phyloP scores from a whole-genome alignment of 2,797 vertebrate species.

The Hafferia zeledoni region DNA sequence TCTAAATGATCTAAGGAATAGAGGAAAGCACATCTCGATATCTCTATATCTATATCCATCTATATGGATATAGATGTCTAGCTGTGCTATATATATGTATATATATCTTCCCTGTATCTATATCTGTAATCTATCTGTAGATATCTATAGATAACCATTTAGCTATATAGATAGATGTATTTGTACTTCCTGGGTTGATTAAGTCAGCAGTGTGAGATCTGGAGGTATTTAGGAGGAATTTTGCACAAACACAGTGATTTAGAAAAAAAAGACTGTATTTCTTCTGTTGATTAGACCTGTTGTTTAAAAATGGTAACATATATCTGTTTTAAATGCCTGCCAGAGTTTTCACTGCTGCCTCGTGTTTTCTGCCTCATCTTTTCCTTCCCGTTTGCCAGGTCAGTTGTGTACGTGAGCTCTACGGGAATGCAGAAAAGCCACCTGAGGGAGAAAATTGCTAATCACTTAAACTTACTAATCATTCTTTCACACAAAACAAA shows the following conservation, averaged over 20 bases:
- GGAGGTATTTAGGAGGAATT: not conserved
- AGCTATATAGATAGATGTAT: not conserved
- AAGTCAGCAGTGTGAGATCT: not conserved
- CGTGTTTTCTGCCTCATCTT: constrained; percentile 48
- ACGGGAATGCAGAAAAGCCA: constrained; percentile 74
- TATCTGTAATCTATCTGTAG: not conserved
- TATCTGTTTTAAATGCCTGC: not conserved
- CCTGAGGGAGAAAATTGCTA: constrained; percentile 77
- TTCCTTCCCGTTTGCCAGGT: constrained; percentile 57
- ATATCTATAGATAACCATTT: not conserved
- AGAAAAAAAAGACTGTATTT: constrained; percentile 28
- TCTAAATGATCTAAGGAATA: not conserved
- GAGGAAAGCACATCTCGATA: not conserved
- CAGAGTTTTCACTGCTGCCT: constrained; percentile 31
- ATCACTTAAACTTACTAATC: constrained; percentile 79
- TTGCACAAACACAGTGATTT: constrained; percentile 20
- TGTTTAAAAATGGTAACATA: constrained; percentile 45
- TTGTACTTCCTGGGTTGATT: not conserved
- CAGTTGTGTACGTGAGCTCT: constrained; percentile 53
- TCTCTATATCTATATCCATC: not conserved
- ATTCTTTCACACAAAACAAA: constrained; percentile 76
- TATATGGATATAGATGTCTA: not conserved
- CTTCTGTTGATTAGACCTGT: constrained; percentile 26
- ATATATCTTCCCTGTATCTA: not conserved
- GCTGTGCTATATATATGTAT: not conserved